phyloP scores from a whole-genome alignment of 2,113 vertebrate genomes.

The Nanorana parkeri region DNA sequence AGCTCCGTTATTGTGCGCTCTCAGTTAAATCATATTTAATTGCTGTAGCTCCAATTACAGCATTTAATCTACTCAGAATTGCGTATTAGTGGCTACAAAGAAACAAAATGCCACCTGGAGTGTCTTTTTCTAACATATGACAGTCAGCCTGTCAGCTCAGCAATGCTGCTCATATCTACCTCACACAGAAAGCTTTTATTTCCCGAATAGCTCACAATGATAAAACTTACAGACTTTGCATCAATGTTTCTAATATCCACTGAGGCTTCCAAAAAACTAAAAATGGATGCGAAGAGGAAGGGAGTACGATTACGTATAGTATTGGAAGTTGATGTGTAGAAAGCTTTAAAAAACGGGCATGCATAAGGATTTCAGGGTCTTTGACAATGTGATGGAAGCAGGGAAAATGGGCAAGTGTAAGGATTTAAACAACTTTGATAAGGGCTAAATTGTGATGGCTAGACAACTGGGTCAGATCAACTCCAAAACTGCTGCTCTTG shows the following conservation, averaged over 20 bases:
- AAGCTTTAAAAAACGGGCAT: no score
- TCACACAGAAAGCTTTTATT: neutral
- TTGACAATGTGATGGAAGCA: no score
- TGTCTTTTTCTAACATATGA: constrained; percentile 24
- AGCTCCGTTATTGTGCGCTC: constrained; percentile 14
- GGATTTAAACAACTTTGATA: no score
- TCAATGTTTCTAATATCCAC: neutral
- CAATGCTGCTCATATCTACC: constrained; percentile 1
- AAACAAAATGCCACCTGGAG: constrained; percentile 43
- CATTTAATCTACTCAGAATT: constrained; percentile 44
- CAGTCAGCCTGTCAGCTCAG: constrained; percentile 15
- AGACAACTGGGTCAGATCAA: no score
- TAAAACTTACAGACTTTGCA: neutral
- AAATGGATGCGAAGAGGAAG: neutral
- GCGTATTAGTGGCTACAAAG: constrained; percentile 49
- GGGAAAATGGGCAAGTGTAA: no score
- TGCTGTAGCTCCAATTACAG: constrained; percentile 45
- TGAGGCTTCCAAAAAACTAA: constrained; percentile 2
- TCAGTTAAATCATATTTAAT: constrained; percentile 46
- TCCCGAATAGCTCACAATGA: neutral
- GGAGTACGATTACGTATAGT: neutral
- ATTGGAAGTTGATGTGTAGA: no score
- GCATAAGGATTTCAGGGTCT: no score
- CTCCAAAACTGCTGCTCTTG: no score
- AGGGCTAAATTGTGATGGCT: no score